Percentiles rank a stretch among this genome's conserved stretches.
phyloP scores from a whole-genome alignment of 1,140 invertebrate genomes.

The Olivierus martensii region DNA sequence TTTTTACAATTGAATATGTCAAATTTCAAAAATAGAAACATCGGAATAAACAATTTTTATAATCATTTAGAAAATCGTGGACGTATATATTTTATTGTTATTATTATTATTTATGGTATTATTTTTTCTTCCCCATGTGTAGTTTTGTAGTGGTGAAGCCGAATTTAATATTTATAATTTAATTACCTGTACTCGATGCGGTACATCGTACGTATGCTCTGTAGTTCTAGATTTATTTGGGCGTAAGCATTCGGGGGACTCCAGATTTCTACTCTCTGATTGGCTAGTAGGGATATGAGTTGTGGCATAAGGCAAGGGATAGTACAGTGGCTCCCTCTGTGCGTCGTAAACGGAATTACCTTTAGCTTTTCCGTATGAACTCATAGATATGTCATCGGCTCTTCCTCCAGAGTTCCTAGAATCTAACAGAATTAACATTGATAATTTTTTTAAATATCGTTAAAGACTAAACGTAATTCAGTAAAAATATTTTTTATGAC shows the following conservation, averaged over 20 bases:
- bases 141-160: too few species aligned
- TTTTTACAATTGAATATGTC: too few species aligned
- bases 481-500: too few species aligned
- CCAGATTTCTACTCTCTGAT: too few species aligned
- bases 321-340: conserved; percentile 18
- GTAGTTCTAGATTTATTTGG: neutral
- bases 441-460: neutral
- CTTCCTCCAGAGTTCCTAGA: conserved; percentile 15
- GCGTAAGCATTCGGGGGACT: neutral
- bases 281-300: conserved; percentile 11
- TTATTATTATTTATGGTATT: too few species aligned
- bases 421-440: conserved; percentile 5
- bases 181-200: conserved; percentile 17
- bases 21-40: too few species aligned
- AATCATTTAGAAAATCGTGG: too few species aligned
- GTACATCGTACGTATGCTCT: conserved; percentile 16
- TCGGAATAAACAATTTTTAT: too few species aligned
- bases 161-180: neutral
- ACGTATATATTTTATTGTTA: too few species aligned
- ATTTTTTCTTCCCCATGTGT: too few species aligned
- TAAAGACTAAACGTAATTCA: too few species aligned
- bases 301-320: conserved; percentile 19
- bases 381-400: conserved; percentile 19
- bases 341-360: conserved; percentile 15
- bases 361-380: conserved; percentile 18